These are phyloP conservation scores for Drosophila nigritarsus DNA, from an alignment of 2,888 invertebrate genomes.

Conservation along the genomic window DNA sequence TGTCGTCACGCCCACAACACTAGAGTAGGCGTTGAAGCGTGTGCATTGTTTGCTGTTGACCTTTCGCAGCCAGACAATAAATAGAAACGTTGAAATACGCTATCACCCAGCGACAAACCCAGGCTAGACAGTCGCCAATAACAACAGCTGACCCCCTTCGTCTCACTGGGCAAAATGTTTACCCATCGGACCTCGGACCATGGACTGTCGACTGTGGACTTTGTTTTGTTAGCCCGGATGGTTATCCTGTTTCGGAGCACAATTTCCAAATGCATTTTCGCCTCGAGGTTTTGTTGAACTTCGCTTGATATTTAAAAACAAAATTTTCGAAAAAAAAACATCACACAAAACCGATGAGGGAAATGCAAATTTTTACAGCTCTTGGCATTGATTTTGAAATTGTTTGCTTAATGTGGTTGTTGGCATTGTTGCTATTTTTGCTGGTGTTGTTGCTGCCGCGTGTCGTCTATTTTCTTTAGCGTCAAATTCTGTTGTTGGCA, in stretches of 20 bases:
- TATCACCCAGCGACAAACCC: slow-evolving; percentile 49
- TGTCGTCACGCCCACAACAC: slow-evolving; percentile 36
- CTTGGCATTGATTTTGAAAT: slow-evolving; percentile 75
- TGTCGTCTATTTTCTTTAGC: slow-evolving; percentile 58
- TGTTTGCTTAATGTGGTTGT: slow-evolving; percentile 40
- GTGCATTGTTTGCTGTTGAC: slow-evolving; percentile 67
- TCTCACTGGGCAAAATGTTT: slow-evolving; percentile 43
- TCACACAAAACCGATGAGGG: slow-evolving; percentile 50
- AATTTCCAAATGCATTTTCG: slow-evolving; percentile 74
- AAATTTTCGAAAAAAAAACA: slow-evolving; percentile 44
- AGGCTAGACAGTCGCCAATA: slow-evolving; percentile 75
- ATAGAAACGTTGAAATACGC: slow-evolving; percentile 43
- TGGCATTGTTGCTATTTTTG: slow-evolving; percentile 7
- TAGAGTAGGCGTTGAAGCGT: slow-evolving; percentile 56
- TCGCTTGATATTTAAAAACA: slow-evolving; percentile 61
- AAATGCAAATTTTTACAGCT: slow-evolving; percentile 77
- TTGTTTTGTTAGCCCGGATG: slow-evolving; percentile 53
- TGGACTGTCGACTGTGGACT: slow-evolving; percentile 28
- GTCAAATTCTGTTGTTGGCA: slow-evolving; percentile 59
- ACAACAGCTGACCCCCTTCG: slow-evolving; percentile 37
- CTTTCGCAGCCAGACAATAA: slow-evolving; percentile 64
- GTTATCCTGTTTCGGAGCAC: slow-evolving; percentile 48
- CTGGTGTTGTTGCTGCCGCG: slow-evolving; percentile 19
- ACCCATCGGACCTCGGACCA: slow-evolving; percentile 44
- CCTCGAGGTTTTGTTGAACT: slow-evolving; percentile 71